Evolutionary conservation across 2,797 vertebrate genomes (phyloP).

Genomic region (Sardinella longiceps): DNA sequence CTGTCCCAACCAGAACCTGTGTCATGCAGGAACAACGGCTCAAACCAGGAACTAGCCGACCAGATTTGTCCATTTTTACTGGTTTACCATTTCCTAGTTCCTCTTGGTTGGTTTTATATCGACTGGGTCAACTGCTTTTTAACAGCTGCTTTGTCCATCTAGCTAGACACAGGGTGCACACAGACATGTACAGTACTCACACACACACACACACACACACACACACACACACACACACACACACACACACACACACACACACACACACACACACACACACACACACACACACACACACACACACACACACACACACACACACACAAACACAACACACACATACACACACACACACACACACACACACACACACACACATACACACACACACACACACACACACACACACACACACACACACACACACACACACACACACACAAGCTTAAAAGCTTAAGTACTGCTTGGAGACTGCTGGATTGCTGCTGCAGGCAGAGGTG

Average conservation of each 20-base stretch:
- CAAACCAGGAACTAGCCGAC: too few relatives aligned
- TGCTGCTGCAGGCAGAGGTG: neutral
- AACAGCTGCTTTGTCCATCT: too few relatives aligned
- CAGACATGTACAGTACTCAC: too few relatives aligned
- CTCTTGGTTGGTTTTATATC: too few relatives aligned
- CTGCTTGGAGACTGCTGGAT: neutral
- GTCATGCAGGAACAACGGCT: too few relatives aligned
- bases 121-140: too few relatives aligned
- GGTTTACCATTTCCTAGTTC: too few relatives aligned
- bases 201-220: neutral
- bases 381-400: neutral
- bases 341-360: conserved; percentile 47
- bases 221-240: neutral
- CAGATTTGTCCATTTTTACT: too few relatives aligned
- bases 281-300: too few relatives aligned
- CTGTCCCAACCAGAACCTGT: too few relatives aligned
- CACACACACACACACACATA: conserved; percentile 42
- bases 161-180: conserved; percentile 29
- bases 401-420: neutral
- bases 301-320: too few relatives aligned
- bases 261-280: neutral
- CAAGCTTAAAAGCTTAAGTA: neutral
- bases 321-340: too few relatives aligned
- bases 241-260: neutral
- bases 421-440: neutral